Conservation (phyloP, 2,113 vertebrate genomes). For the Corvus cornix region DNA sequence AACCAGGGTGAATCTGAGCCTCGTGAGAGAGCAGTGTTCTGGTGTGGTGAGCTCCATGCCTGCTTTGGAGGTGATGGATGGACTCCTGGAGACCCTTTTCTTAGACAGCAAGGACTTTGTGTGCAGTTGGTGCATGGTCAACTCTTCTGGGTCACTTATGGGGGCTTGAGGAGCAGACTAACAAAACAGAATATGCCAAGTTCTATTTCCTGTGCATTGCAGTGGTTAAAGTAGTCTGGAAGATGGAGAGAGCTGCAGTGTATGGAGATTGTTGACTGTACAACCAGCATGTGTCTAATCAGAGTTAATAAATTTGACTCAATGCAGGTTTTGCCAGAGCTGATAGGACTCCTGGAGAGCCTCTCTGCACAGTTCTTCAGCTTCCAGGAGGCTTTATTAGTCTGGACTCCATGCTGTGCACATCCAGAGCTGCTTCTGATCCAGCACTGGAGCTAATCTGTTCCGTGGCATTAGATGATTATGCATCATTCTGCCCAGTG, state of each 20-base stretch:
- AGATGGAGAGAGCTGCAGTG: neutral
- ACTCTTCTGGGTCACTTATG: neutral
- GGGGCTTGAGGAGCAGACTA: neutral
- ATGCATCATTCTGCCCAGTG: neutral
- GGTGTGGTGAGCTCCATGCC: neutral
- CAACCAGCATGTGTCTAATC: neutral
- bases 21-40: accelerated
- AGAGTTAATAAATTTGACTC: slow-evolving; percentile 18
- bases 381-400: slow-evolving; percentile 42
- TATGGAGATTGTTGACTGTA: neutral
- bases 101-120: accelerated
- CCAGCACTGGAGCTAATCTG: slow-evolving; percentile 10
- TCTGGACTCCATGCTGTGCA: slow-evolving; percentile 21
- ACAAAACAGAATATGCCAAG: neutral
- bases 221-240: neutral
- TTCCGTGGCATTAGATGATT: neutral
- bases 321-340: neutral
- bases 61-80: too few species aligned
- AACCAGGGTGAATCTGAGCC: neutral
- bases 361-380: slow-evolving; percentile 9
- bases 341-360: neutral
- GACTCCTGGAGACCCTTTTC: neutral
- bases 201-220: accelerated
- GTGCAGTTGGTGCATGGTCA: neutral
- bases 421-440: neutral